A percentile compares a stretch with the other conserved stretches of the same genome.
These are phyloP conservation scores for Acronicta aceris DNA, from an alignment of 2,888 invertebrate species.

Conservation along the genomic window DNA sequence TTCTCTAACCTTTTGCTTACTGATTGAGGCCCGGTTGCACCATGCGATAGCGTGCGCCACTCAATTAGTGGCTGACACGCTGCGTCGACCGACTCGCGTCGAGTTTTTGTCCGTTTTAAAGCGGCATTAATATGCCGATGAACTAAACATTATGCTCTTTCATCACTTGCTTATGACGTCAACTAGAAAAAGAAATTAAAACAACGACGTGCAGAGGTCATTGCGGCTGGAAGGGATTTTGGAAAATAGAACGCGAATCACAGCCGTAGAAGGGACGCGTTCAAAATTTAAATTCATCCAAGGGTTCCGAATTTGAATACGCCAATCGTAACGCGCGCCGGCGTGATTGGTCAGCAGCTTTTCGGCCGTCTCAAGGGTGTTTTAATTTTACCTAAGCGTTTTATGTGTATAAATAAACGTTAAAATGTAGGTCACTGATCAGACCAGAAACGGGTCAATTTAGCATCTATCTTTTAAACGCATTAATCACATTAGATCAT, in stretches of 20 bases:
- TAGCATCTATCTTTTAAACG: too few species aligned
- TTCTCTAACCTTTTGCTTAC: conserved; percentile 73
- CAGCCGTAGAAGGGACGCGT: conserved; percentile 54
- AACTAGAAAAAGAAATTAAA: conserved; percentile 44
- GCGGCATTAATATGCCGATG: conserved; percentile 80
- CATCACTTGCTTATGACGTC: conserved; percentile 64
- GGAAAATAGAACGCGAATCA: conserved; percentile 61
- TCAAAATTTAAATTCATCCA: conserved; percentile 65
- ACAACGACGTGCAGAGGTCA: conserved; percentile 56
- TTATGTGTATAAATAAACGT: conserved; percentile 8
- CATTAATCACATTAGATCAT: too few species aligned
- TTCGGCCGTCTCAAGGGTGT: conserved; percentile 52
- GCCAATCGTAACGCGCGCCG: conserved; percentile 68
- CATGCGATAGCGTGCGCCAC: conserved; percentile 82
- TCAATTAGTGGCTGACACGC: conserved; percentile 85
- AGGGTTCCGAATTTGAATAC: conserved; percentile 78
- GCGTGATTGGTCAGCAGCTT: conserved; percentile 69
- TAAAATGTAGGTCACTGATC: too few species aligned
- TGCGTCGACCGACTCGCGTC: conserved; percentile 73
- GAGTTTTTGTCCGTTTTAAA: conserved; percentile 81
- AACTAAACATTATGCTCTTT: conserved; percentile 77
- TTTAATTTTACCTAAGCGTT: conserved; percentile 48
- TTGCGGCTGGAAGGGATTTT: conserved; percentile 52
- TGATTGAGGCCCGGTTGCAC: conserved; percentile 67
- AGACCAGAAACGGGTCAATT: too few species aligned